Base-by-base conservation (phyloP, 1,140 invertebrate genomes). In the Microplitis mediator region DNA sequence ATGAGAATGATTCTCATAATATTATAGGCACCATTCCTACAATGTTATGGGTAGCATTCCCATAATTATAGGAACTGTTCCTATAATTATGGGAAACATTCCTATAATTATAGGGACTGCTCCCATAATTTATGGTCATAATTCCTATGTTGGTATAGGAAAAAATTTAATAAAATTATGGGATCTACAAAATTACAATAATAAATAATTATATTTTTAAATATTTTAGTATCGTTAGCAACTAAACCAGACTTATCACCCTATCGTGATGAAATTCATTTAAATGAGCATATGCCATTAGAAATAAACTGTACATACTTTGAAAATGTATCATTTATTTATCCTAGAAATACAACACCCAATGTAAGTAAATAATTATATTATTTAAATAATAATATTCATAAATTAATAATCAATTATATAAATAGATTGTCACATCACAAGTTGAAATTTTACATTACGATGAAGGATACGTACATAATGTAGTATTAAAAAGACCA, bases 251-350 rank as follows among this genome's bases (percentile, higher is more conserved):
- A 34, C 4, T 65, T 77, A 5, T 50, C n/a, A 8, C 72, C 77
- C 0, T 35, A 68, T 3, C n/a, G 34, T n/a, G 51, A 52, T 0
- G 73, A 85, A 39, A 64, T 84, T 14, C n/a, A 77, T 3, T 78
- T 80, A 62, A 72, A 78, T 1, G 83, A 82, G 71, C 79, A 78
- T 1, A 76, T 80, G 0, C 1, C 32, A 13, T 72, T 85, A 32
- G 52, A 75, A 32, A 72, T 85, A 9, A 70, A 9, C 0, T 85
- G 83, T 51, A 76, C 63, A 0, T 69, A 77, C 5, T 23, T 1
- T 1, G n/a, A 65, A 8, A 61, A 61, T 3, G 71, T 81, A 8
- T 52, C 69, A 11, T 75, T 83, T 50, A 39, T 65, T 63, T 82
- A 78, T 74, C 81, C 82, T 9, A 50, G 56, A 5, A 45, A 71